Evolutionary conservation across 1,140 invertebrate species (phyloP).

Genomic region (Prorops nasuta): DNA sequence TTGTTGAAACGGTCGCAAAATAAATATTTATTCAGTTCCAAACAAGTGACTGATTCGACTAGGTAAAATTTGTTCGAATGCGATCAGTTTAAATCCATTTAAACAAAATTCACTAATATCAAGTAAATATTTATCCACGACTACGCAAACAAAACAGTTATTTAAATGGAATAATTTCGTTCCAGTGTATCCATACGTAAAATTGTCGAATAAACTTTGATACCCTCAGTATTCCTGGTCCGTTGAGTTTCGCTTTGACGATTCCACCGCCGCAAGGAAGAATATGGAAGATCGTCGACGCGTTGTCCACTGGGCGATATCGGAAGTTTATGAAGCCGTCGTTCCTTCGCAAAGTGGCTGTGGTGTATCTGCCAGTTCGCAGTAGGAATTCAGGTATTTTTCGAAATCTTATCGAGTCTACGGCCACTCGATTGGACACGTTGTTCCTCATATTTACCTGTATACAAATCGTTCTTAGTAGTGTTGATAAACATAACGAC

Average conservation of each 20-base stretch:
- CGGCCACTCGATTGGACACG: conserved; percentile 45
- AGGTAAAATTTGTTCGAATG: background rate
- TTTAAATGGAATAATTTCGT: too few relatives aligned
- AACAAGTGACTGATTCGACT: background rate
- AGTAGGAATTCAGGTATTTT: conserved; percentile 42
- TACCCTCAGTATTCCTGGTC: conserved; percentile 36
- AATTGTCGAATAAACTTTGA: too few relatives aligned
- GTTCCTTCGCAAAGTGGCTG: conserved; percentile 42
- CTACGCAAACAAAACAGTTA: too few relatives aligned
- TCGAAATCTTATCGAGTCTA: conserved; percentile 44
- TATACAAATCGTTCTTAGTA: too few relatives aligned
- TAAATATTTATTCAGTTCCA: background rate
- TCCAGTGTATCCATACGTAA: too few relatives aligned
- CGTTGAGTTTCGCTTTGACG: conserved; percentile 44
- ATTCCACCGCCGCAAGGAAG: conserved; percentile 44
- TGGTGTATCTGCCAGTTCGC: conserved; percentile 39
- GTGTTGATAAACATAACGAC: too few relatives aligned
- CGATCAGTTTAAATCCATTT: background rate
- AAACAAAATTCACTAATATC: background rate
- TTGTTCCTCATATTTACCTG: conserved; percentile 50
- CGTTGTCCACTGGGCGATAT: conserved; percentile 45
- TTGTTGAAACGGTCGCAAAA: background rate
- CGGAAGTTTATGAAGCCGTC: conserved; percentile 48
- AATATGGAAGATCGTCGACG: conserved; percentile 46
- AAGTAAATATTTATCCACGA: too few relatives aligned